A percentile compares a stretch with the other conserved stretches of the same genome.
These are phyloP conservation scores for Aricia artaxerxes DNA, from an alignment of 2,888 invertebrate genomes.

Conservation along the genomic window DNA sequence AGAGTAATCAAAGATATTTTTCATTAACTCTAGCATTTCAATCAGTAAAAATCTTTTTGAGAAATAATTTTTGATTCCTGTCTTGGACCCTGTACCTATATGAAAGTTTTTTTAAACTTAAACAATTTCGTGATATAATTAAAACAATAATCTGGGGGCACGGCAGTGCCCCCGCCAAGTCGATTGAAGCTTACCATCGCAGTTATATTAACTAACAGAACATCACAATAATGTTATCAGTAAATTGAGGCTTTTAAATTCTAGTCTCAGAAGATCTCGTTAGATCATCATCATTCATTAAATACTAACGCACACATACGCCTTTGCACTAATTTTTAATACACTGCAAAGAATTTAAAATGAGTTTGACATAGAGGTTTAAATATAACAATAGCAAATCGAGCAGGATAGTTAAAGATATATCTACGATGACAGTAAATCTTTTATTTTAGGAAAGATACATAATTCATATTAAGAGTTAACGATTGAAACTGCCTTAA, in stretches of 20 bases:
- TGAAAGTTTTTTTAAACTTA: neutral
- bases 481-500: slow-evolving; percentile 25
- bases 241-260: slow-evolving; percentile 14
- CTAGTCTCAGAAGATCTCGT: slow-evolving; percentile 34
- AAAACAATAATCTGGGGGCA: neutral
- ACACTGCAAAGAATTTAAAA: neutral
- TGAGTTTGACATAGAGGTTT: neutral
- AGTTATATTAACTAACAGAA: slow-evolving; percentile 36
- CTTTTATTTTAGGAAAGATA: neutral
- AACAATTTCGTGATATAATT: neutral
- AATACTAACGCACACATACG: slow-evolving; percentile 58
- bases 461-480: neutral
- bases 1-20: neutral
- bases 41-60: neutral
- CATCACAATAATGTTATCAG: slow-evolving; percentile 34
- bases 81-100: neutral
- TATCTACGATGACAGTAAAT: neutral
- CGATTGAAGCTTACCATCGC: neutral
- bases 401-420: neutral
- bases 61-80: neutral
- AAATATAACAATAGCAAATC: neutral
- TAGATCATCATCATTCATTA: slow-evolving; percentile 40
- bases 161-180: no score
- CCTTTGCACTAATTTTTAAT: slow-evolving; percentile 35
- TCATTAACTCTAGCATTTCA: neutral